These are phyloP conservation scores for Phyllostomus hastatus DNA, from an alignment of 2,113 vertebrate species.

Conservation along the genomic window DNA sequence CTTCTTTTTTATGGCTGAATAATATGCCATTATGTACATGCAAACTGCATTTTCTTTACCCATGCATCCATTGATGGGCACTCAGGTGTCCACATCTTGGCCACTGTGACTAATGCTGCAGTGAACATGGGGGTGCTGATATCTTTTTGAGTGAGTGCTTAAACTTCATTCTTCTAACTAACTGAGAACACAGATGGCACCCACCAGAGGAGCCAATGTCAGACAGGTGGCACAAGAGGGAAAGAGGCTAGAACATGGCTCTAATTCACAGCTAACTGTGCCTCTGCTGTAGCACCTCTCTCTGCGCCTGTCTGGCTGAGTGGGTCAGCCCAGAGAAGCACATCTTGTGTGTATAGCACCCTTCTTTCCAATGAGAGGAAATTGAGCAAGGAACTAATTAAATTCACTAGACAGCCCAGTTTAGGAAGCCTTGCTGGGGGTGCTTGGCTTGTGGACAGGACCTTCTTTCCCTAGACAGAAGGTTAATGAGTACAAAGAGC, in stretches of 20 bases:
- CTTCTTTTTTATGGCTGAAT: not conserved
- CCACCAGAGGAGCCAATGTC: not conserved
- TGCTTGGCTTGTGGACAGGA: not conserved
- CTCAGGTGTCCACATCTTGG: not conserved
- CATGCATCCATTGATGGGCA: too few species aligned
- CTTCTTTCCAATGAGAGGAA: not conserved
- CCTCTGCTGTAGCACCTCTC: not conserved
- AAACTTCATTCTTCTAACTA: not conserved
- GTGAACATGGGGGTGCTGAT: too few species aligned
- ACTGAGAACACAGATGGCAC: not conserved
- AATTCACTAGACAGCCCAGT: not conserved
- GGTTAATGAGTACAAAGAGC: not conserved
- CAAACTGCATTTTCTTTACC: not conserved
- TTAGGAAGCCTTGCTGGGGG: not conserved
- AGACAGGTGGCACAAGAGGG: not conserved
- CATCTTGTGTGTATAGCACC: not conserved
- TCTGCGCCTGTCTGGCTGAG: not conserved
- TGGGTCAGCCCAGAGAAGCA: not conserved
- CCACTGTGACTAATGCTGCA: not conserved
- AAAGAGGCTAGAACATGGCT: not conserved
- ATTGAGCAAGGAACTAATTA: not conserved
- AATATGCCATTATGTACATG: not conserved
- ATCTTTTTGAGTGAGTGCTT: not conserved
- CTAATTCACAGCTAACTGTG: not conserved
- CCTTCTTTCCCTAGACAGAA: not conserved